Percentiles rank a stretch among this genome's conserved stretches.
Evolutionary conservation across 2,797 vertebrate genomes (phyloP).

Genomic region (Spinus pinus): DNA sequence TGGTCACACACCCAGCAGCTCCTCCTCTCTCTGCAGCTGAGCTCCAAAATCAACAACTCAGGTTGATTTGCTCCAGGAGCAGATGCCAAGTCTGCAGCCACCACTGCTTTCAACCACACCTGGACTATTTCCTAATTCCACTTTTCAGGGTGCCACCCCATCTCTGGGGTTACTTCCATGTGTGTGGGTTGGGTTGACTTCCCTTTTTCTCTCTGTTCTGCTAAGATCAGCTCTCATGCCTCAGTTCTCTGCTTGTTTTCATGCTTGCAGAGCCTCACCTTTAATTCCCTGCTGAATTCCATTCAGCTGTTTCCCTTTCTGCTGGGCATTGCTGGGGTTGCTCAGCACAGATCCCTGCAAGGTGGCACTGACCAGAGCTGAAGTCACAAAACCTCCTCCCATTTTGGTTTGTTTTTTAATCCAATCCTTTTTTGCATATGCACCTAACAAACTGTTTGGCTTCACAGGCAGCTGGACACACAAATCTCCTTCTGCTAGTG

Average conservation of each 20-base stretch:
- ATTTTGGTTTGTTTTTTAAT: background rate
- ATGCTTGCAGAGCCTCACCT: background rate
- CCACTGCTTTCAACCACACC: background rate
- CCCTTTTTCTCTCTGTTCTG: background rate
- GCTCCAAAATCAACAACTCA: background rate
- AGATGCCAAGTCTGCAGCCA: background rate
- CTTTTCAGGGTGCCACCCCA: background rate
- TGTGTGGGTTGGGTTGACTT: background rate
- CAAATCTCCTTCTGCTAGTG: background rate
- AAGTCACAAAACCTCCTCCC: background rate
- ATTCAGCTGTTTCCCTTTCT: background rate
- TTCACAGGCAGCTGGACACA: background rate
- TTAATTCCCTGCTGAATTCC: background rate
- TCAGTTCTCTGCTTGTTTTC: background rate
- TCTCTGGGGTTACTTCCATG: background rate
- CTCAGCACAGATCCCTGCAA: background rate
- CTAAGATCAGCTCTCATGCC: background rate
- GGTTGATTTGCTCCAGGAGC: background rate
- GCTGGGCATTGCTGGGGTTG: background rate
- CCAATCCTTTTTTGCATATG: background rate
- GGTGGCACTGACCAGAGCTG: background rate
- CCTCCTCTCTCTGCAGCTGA: background rate
- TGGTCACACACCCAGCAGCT: accelerated
- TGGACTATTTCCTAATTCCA: background rate
- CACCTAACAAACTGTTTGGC: background rate